Evolutionary conservation across 2,113 vertebrate species (phyloP), one percentile per base, ranked within the genome.

Genomic region (Stigmatopora nigra): DNA sequence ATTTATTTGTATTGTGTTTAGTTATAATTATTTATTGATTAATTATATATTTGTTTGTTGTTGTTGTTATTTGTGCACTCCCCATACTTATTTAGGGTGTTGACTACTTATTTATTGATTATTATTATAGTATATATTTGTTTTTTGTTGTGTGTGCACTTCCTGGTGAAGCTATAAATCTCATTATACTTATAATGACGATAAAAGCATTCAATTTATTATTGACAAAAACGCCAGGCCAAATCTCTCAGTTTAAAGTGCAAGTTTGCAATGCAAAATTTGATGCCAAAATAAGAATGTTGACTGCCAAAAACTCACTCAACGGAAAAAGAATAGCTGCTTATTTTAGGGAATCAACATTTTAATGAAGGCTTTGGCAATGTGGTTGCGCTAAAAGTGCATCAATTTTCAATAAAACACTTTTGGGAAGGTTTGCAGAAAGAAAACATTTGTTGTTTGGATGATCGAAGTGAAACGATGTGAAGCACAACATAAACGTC

Each of bases 271-370:
- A 16, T 65, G 57, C 56, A 36, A 69, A 35, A 25, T 19, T 62
- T 72, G 69, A 45, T 64, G 69, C 67, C 60, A 80, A 70, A 57
- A 35, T 15, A 22, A 19, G 31, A 11, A 53, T 60, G 31, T 60
- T 55, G 47, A 55, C 38, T 77, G 64, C 64, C 68, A 77, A 70
- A 53, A 61, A 38, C 68, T 70, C 52, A 73, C 64, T 53, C 73
- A 77, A 61, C 70, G 31, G 10, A 49, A 70, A 73, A 78, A 73
- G 44, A 75, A 71, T 71, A 41, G 44, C 61, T 78, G 55, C 73
- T 79, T 70, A 78, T 76, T 81, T 71, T 71, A 58, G 38, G 2
- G 58, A 80, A 76, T 79, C 67, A 71, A 62, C 53, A 68, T 84
- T 73, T 80, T 66, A 68, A 73, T 76, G 83, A 69, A 69, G 79